Base-by-base conservation (phyloP, 2,113 vertebrate species). In the Uria aalge region DNA sequence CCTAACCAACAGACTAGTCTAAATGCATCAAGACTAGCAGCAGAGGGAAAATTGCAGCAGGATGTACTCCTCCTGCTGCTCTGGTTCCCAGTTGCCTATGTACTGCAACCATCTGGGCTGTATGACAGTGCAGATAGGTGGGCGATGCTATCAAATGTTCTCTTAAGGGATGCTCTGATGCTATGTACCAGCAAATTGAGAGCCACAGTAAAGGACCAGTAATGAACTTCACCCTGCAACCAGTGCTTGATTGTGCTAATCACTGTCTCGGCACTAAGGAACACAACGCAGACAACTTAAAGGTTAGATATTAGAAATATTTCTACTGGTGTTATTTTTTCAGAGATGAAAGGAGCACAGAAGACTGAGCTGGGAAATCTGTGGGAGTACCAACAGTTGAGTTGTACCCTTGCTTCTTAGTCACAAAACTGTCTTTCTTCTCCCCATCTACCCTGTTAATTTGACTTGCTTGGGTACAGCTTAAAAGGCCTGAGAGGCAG, bases 81-180 rank as follows among this genome's bases (percentile, higher is more conserved):
- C 50, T 95, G 66, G 57, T 87, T 96, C 89, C 57, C 55, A 9
- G 74, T 85, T 95, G 79, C 92, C 66, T 78, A 76, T 69, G 21
- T 94, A 53, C 59, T 87, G 92, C 77, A 72, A 8, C 95, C 95
- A 94, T 96, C 94, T 96, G 92, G 81, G n/a, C 62, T 11, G 3
- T 56, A 40, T 95, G 88, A 92, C 77, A 85, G 68, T 68, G 62
- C 88, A 82, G 77, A 60, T 57, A 86, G 41, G 75, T 71, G 55
- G 73, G 66, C 30, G 73, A 36, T 50, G 69, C 62, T 85, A 38
- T 69, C 24, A 36, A 30, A 13, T 56, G 56, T 41, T 95, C 77
- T 82, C 68, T 68, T 30, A 15, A 86, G 60, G 34, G 36, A 40
- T 82, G 36, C 60, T 91, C 5, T 3, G 12, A 15, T 67, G 56